Conservation (phyloP, 1,140 invertebrate species). For the Drosophila aff. region DNA sequence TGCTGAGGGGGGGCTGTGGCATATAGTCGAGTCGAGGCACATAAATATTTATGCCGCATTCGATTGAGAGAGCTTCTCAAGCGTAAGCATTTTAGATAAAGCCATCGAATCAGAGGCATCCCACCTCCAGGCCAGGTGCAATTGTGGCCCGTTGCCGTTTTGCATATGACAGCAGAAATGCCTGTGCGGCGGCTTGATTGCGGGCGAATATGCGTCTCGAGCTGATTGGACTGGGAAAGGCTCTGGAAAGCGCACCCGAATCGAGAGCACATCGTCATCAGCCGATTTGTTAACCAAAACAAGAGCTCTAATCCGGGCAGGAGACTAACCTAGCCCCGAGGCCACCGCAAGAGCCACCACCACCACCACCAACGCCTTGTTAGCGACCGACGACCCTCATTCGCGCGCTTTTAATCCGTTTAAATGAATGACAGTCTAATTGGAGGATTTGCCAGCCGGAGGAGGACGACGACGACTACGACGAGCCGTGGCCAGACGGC, state of each 20-base stretch:
- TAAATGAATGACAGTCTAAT: constrained; percentile 85
- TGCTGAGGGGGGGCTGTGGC: constrained; percentile 5
- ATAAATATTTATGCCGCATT: constrained; percentile 78
- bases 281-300: constrained; percentile 79
- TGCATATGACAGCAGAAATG: constrained; percentile 79
- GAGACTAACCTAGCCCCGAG: constrained; percentile 30
- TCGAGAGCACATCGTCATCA: constrained; percentile 46
- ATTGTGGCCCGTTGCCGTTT: constrained; percentile 53
- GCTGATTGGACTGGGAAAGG: constrained; percentile 63
- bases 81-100: constrained; percentile 85
- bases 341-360: constrained; percentile 63
- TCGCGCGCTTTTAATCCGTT: constrained; percentile 81
- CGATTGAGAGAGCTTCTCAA: constrained; percentile 80
- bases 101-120: constrained; percentile 25
- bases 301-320: constrained; percentile 70
- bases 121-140: constrained; percentile 39
- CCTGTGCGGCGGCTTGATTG: constrained; percentile 65
- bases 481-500: constrained; percentile 39
- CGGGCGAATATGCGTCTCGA: constrained; percentile 46
- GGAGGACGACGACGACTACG: neutral
- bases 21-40: constrained; percentile 52
- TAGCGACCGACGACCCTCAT: constrained; percentile 53
- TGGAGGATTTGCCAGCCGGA: constrained; percentile 76
- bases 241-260: constrained; percentile 12
- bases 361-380: constrained; percentile 45